Conservation (phyloP, 2,888 invertebrate species). For the Glomeris marginata region DNA sequence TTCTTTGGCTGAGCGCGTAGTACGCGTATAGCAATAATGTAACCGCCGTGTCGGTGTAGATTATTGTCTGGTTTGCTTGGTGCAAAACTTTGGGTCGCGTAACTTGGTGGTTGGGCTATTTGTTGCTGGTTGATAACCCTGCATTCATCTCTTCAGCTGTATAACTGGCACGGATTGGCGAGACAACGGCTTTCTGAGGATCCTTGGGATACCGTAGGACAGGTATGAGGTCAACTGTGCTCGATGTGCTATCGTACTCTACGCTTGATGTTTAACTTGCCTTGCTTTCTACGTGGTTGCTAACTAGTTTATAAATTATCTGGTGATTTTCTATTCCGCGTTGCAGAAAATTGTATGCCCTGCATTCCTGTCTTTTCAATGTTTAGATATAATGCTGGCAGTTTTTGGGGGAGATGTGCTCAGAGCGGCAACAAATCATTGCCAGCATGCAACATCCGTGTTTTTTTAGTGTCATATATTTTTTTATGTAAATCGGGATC, state of each 20-base stretch:
- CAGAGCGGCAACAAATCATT: too few relatives aligned
- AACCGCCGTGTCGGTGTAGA: too few relatives aligned
- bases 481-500: too few relatives aligned
- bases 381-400: too few relatives aligned
- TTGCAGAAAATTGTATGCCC: too few relatives aligned
- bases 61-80: neutral
- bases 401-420: too few relatives aligned
- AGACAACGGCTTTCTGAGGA: constrained; percentile 54
- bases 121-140: neutral
- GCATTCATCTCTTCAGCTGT: constrained; percentile 40
- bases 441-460: too few relatives aligned
- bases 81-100: neutral
- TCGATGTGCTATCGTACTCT: neutral
- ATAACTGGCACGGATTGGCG: constrained; percentile 62
- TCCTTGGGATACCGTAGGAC: constrained; percentile 41
- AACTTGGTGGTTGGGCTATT: constrained; percentile 3
- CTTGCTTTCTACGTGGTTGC: neutral
- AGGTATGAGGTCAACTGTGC: constrained; percentile 25
- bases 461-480: too few relatives aligned
- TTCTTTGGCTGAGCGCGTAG: neutral
- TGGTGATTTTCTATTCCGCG: too few relatives aligned
- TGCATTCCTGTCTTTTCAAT: too few relatives aligned
- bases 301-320: too few relatives aligned
- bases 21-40: too few relatives aligned
- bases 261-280: neutral